Base-by-base conservation (phyloP, 2,888 invertebrate genomes). In the Pollenia labialis region DNA sequence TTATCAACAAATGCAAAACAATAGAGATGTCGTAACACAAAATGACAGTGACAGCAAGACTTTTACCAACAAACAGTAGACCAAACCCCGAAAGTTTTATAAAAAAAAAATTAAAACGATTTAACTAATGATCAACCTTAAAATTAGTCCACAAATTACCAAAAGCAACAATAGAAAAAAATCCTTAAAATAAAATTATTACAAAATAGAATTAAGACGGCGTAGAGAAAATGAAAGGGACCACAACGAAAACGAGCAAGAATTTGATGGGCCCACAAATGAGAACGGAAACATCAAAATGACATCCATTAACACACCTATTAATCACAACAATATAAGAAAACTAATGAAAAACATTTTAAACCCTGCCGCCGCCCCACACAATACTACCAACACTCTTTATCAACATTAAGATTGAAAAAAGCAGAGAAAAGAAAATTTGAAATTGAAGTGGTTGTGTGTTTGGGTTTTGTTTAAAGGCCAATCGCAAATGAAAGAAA, bases 281-380 rank as follows among this genome's bases (percentile, higher is more conserved):
- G 14, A 75, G 42, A 60, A 89, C 89, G 90, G 90, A 91, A 90
- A 91, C 90, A 90, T 90, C 90, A 89, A 91, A 92, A 91, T 91
- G 91, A 91, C 92, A 92, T 91, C 91, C 91, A 92, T 92, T 92
- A 92, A 90, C 92, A 92, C 91, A 91, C 90, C 92, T 91, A 92
- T 92, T 92, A 92, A 92, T 92, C 92, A 92, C 89, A 90, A 85
- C 82, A 76, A 83, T 56, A 83, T 56, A 83, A 83, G 69, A 81
- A 74, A 81, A 84, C 71, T 69, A 74, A 84, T 64, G 77, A 75
- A 74, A 74, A 60, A 8, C 48, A 82, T 75, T 81, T 81, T 32
- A 52, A 76, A 82, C 4, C 54, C 1, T 11, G 12, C 11, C 11
- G 6, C 32, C 32, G 0, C 32, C 32, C 4, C 9, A n/a, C 14